These are phyloP conservation scores for Caradrina kadenii DNA, from an alignment of 2,888 invertebrate genomes.

Conservation along the genomic window DNA sequence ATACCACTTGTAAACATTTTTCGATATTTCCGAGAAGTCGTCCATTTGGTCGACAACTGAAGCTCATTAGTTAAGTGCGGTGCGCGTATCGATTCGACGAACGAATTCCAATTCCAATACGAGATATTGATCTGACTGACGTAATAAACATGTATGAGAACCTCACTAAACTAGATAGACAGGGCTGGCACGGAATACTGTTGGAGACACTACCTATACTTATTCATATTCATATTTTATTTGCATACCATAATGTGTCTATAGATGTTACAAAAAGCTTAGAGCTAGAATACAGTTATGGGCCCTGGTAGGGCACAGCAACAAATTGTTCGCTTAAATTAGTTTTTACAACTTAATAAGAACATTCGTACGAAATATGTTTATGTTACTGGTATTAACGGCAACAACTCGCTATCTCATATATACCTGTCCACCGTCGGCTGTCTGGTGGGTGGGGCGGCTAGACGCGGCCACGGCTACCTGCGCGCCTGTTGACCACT, in stretches of 20 bases:
- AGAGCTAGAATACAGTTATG: no score
- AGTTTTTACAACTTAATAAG: no score
- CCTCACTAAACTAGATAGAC: slow-evolving; percentile 12
- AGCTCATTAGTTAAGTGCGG: slow-evolving; percentile 59
- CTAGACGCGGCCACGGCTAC: not conserved
- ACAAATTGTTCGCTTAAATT: no score
- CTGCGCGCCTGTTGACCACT: slow-evolving; percentile 16
- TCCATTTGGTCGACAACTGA: slow-evolving; percentile 32
- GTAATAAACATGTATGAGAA: slow-evolving; percentile 51
- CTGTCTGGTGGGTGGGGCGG: not conserved
- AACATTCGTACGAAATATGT: not conserved
- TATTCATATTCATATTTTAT: no score
- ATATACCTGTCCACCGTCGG: no score
- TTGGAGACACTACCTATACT: not conserved
- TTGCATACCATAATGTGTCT: no score
- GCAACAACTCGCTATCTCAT: not conserved
- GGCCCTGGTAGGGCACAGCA: no score
- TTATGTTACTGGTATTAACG: not conserved
- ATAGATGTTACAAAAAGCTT: no score
- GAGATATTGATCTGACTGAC: slow-evolving; percentile 54
- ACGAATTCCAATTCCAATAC: slow-evolving; percentile 63
- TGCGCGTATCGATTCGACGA: slow-evolving; percentile 58
- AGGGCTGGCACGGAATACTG: not conserved
- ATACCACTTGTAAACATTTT: slow-evolving; percentile 64
- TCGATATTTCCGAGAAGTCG: slow-evolving; percentile 67